Evolutionary conservation across 2,797 vertebrate genomes (phyloP).

Genomic region (Brachymystax lenok): DNA sequence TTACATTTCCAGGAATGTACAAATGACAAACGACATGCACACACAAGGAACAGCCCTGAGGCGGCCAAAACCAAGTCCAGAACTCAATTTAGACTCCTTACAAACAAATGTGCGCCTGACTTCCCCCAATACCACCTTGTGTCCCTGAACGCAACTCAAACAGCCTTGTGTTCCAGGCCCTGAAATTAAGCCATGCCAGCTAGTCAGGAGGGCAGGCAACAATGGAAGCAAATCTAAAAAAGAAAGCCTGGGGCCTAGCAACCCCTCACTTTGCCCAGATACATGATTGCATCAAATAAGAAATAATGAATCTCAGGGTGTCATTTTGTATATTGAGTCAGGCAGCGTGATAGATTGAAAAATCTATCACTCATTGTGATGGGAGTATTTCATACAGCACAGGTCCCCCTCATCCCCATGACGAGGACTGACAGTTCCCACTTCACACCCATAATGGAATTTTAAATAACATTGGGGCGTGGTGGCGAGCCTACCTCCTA

Average conservation of each 20-base stretch:
- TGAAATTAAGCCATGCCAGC: conserved; percentile 4
- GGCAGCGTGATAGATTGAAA: neutral
- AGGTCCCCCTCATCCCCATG: conserved; percentile 3
- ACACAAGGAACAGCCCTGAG: conserved; percentile 15
- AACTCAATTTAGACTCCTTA: conserved; percentile 26
- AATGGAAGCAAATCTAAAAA: conserved; percentile 13
- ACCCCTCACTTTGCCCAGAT: neutral
- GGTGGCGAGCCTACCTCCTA: neutral
- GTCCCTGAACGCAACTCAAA: neutral
- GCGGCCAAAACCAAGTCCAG: conserved; percentile 6
- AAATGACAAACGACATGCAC: conserved; percentile 30
- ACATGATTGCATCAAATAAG: conserved; percentile 6
- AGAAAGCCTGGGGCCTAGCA: neutral
- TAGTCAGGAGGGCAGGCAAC: neutral
- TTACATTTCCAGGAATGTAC: conserved; percentile 34
- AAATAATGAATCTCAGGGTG: neutral
- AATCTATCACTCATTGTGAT: neutral
- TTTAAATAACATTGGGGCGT: conserved; percentile 30
- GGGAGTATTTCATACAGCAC: conserved; percentile 9
- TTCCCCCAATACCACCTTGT: neutral
- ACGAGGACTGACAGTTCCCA: conserved; percentile 32
- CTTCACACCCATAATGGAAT: conserved; percentile 22
- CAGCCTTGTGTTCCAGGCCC: neutral
- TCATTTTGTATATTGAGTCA: conserved; percentile 2
- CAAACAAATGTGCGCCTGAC: conserved; percentile 8